Evolutionary conservation across 2,113 vertebrate genomes (phyloP).

Genomic region (Mesembrinibis cayennensis): DNA sequence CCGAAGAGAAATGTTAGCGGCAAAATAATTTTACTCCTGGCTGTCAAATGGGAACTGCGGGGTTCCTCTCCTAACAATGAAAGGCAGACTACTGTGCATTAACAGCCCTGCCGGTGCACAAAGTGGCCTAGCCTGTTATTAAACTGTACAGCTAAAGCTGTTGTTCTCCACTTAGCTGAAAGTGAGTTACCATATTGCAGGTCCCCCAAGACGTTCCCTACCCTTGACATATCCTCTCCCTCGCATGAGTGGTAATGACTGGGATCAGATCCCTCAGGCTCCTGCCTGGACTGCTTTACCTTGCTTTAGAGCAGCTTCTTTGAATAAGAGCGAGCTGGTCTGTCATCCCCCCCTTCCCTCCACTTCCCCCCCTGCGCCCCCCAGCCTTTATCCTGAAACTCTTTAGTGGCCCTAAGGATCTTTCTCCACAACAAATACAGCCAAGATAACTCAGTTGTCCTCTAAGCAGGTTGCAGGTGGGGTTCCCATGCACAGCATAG

Average conservation of each 20-base stretch:
- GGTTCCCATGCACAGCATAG: background rate
- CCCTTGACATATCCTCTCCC: conserved; percentile 66
- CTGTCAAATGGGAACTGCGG: conserved; percentile 56
- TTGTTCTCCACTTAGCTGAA: conserved; percentile 66
- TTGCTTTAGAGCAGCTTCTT: background rate
- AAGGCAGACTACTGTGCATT: conserved; percentile 59
- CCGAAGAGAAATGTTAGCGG: conserved; percentile 5
- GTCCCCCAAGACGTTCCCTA: conserved; percentile 61
- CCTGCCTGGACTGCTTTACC: conserved; percentile 5
- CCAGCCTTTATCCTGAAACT: background rate
- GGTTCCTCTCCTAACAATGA: conserved; percentile 58
- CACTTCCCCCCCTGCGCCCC: background rate
- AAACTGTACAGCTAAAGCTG: conserved; percentile 66
- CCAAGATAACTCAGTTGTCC: background rate
- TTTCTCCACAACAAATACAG: background rate
- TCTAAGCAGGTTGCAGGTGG: conserved; percentile 22
- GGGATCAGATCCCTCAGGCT: conserved; percentile 57
- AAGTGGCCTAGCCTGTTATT: conserved; percentile 64
- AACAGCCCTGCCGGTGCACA: conserved; percentile 57
- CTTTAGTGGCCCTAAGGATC: background rate
- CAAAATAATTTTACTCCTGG: conserved; percentile 56
- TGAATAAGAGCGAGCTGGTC: background rate
- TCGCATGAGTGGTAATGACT: conserved; percentile 53
- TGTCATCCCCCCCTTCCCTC: background rate
- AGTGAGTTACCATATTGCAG: conserved; percentile 70